Evolutionary conservation across 2,797 vertebrate species (phyloP).

Genomic region (Pipistrellus kuhlii): DNA sequence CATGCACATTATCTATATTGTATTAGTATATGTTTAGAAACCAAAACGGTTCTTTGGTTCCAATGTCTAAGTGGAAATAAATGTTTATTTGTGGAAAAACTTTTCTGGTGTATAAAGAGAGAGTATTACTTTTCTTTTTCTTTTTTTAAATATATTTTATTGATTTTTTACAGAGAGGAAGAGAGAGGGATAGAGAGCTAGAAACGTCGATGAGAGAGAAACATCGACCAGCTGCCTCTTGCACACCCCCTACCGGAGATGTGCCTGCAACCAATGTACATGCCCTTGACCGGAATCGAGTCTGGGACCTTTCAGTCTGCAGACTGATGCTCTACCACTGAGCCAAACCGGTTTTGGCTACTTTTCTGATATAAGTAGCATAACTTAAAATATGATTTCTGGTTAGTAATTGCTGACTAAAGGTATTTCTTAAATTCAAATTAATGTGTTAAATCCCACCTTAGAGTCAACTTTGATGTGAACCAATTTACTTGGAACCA

Average conservation of each 20-base stretch:
- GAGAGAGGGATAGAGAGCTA: too few species aligned
- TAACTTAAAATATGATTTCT: conserved; percentile 62
- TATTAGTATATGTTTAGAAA: conserved; percentile 7
- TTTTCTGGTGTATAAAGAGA: neutral
- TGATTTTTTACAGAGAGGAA: too few species aligned
- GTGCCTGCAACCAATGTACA: too few species aligned
- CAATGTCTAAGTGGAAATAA: conserved; percentile 39
- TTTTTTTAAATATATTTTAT: too few species aligned
- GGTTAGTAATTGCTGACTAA: conserved; percentile 73
- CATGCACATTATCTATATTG: conserved; percentile 54
- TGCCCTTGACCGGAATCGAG: too few species aligned
- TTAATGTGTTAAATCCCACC: conserved; percentile 84
- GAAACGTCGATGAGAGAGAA: too few species aligned
- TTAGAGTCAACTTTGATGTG: conserved; percentile 84
- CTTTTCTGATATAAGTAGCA: conserved; percentile 65
- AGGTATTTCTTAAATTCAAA: conserved; percentile 84
- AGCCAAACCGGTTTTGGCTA: neutral
- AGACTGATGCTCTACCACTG: too few species aligned
- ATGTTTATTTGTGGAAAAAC: conserved; percentile 49
- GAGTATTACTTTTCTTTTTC: conserved; percentile 28
- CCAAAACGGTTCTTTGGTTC: neutral
- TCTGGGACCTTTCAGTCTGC: too few species aligned
- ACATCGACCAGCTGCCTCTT: too few species aligned
- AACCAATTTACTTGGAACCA: conserved; percentile 79
- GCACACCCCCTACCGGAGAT: too few species aligned